Conservation (phyloP, 2,888 invertebrate genomes). For the Acrobeloides nanus region DNA sequence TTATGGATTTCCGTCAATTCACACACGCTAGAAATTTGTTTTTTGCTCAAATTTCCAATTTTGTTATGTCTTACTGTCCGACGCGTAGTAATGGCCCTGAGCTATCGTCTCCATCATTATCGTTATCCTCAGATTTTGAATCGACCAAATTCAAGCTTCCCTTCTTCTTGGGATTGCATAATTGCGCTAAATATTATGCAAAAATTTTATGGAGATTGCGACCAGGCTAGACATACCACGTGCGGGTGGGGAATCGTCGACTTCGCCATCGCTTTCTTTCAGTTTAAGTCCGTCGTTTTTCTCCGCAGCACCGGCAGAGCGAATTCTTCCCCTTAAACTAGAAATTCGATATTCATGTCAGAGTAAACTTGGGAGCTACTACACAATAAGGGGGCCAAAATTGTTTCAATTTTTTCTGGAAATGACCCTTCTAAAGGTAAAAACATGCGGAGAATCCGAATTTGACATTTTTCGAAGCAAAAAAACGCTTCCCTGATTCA, state of each 20-base stretch:
- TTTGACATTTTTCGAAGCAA: no score
- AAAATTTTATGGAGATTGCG: background rate
- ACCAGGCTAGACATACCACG: slow-evolving; percentile 12
- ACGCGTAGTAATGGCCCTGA: slow-evolving; percentile 21
- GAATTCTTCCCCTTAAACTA: slow-evolving; percentile 10
- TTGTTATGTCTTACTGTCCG: slow-evolving; percentile 28
- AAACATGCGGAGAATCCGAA: no score
- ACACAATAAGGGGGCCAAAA: no score
- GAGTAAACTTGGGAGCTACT: no score
- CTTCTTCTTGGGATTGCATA: slow-evolving; percentile 33
- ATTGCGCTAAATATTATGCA: slow-evolving; percentile 15
- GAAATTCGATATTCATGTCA: no score
- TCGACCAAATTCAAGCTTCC: slow-evolving; percentile 20
- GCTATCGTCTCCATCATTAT: slow-evolving; percentile 20
- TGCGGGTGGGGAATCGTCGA: slow-evolving; percentile 16
- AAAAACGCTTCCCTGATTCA: no score
- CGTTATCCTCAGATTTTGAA: slow-evolving; percentile 28
- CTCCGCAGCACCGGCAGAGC: slow-evolving; percentile 8
- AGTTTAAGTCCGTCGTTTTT: slow-evolving; percentile 11
- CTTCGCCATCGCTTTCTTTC: slow-evolving; percentile 23
- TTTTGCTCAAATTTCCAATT: no score
- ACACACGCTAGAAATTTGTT: slow-evolving; percentile 41
- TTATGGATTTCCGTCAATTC: slow-evolving; percentile 76
- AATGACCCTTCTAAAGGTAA: no score
- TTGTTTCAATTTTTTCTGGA: no score